Evolutionary conservation across 2,113 vertebrate species (phyloP), one percentile per base, ranked within the genome.

Genomic region (Bucco capensis): DNA sequence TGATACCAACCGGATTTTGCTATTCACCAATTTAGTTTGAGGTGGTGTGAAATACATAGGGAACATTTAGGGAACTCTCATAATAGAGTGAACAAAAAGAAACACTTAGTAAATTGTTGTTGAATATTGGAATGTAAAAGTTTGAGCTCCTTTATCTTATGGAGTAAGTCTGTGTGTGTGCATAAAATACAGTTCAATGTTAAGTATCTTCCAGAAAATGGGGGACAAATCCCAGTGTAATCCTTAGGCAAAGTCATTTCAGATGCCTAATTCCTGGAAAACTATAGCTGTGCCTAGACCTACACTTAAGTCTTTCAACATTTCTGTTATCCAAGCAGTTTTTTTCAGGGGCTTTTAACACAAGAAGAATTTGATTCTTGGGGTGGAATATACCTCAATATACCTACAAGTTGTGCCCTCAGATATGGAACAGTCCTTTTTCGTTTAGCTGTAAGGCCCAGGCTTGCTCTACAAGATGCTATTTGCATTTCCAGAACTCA

Each of bases 221-320:
- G 88, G 80, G 78, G 92, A 96, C 92, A 97, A 97, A 97, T 97
- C 96, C 95, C 79, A 96, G 75, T 49, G 28, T 96, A 96, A 97
- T 96, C 92, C 97, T 98, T 91, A 88, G 89, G 88, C 89, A 96
- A 97, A 96, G 77, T 97, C 97, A 96, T 97, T 97, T 97, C 95
- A 96, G 92, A 92, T 84, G 42, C 75, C 76, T 97, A 97, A 97
- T 95, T 79, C 96, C 88, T 97, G 38, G 91, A 96, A 97, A 97
- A 97, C 96, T 95, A 96, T 94, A 96, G 62, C 67, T 95, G 72
- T 96, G 75, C 77, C 85, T 96, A 44, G 83, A 94, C 92, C 95
- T 97, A 96, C 97, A 97, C 92, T 96, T 96, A 83, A 96, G 56
- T 90, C 95, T 97, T 97, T 94, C 84, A 89, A 92, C 42, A 90